Base-by-base conservation (phyloP, 2,888 invertebrate species). In the Drosophila stalkeri region DNA sequence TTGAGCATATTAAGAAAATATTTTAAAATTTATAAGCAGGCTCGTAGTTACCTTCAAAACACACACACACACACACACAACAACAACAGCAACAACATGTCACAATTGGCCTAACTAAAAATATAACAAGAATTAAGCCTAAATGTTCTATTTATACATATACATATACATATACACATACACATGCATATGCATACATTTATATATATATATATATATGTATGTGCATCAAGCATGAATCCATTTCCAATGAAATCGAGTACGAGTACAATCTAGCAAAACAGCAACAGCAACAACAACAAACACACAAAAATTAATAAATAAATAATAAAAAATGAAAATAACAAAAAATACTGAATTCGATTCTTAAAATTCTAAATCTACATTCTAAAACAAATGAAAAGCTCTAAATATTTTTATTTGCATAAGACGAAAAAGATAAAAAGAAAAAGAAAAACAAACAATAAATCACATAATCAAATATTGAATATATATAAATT, bases 11-110 rank as follows among this genome's bases (percentile, higher is more conserved):
- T 23, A 54, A 54, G 23, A 39, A n/a, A 49, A 35, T 51, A 35
- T 51, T 75, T 51, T 35, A 55, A 55, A 70, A 75, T 79, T 86
- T 83, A 56, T 83, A 88, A 86, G 81, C 89, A 82, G 80, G 81
- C 83, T 85, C 81, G 70, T 82, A 84, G 82, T 70, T 70, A 66
- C 43, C 63, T 49, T 57, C 51, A 75, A 75, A 82, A 80, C 77
- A 82, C 77, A 72, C 23, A 72, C 81, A 41, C 23, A 51, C 16
- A 49, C 62, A 56, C 64, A 71, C 12, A 55, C 55, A 43, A 41
- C n/a, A 56, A 81, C 80, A 84, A 46, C 46, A 46, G 2, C 23
- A 46, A 44, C 31, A 41, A 51, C 61, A 69, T 23, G 72, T 81
- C 57, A 81, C 72, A 81, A 81, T 69, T 75, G 75, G 75, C 70